Base-by-base conservation (phyloP, 2,888 invertebrate genomes). In the Oligia fasciuncula region DNA sequence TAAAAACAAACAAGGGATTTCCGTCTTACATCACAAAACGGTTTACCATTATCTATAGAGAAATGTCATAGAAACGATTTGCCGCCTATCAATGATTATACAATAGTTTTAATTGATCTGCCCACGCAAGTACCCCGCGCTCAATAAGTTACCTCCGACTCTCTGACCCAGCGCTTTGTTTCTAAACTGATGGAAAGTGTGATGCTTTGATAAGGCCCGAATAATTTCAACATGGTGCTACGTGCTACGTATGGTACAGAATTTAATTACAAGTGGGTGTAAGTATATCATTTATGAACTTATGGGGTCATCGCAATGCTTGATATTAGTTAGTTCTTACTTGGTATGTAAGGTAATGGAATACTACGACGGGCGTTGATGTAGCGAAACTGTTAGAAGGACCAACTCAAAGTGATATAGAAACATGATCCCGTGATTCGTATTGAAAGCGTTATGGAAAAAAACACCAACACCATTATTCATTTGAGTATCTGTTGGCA, bases 141-240 rank as follows among this genome's bases (percentile, higher is more conserved):
- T 65, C 77, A 46, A 79, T 87, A n/a, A 49, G 51, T 75, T 40
- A 65, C 70, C 72, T 83, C 29, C 86, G 86, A 86, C 86, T 69
- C 86, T 69, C 57, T 86, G 88, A 83, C 88, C 88, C 51, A 62
- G 62, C 46, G 23, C 40, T 71, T 88, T 86, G 86, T 86, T 88
- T 70, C 69, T 51, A 23, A 76, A 68, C 40, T 65, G 73, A 81
- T 79, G 66, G 86, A 88, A 86, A 88, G 79, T 49, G 29, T 11
- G 77, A 85, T 70, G 67, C 46, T 77, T 78, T 77, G 77, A 82
- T 82, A 85, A 77, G 35, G 13, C 3, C 2, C 2, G 40, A 67
- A n/a, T 71, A 29, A 66, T 84, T 79, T 23, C 77, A 43, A 73
- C 60, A 85, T 72, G 4, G 14, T 13, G 23, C 29, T 75, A n/a